phyloP scores from a whole-genome alignment of 2,888 invertebrate genomes.

The Morpho helenor region DNA sequence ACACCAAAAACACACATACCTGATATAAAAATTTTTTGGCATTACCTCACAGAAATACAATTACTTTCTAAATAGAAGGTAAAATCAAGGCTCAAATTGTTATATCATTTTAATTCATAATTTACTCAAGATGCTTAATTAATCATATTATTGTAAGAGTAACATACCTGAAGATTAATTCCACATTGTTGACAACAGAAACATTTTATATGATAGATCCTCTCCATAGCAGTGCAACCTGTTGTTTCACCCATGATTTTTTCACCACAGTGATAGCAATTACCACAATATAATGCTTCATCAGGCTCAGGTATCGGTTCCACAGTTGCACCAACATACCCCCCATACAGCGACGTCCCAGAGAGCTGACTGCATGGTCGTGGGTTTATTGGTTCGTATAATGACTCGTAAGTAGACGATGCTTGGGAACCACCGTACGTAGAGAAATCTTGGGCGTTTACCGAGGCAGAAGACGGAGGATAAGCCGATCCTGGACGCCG shows the following conservation, averaged over 20 bases:
- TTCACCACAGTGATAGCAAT: slow-evolving; percentile 95
- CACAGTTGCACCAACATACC: slow-evolving; percentile 84
- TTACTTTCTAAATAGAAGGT: too few relatives aligned
- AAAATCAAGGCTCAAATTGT: too few relatives aligned
- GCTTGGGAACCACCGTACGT: slow-evolving; percentile 80
- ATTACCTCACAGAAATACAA: too few relatives aligned
- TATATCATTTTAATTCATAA: too few relatives aligned
- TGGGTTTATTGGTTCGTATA: slow-evolving; percentile 82
- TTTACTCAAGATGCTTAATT: too few relatives aligned
- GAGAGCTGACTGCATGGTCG: slow-evolving; percentile 80
- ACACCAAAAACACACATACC: too few relatives aligned
- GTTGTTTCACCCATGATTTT: slow-evolving; percentile 96
- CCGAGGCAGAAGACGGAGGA: slow-evolving; percentile 69
- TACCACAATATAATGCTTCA: slow-evolving; percentile 87
- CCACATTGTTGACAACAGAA: slow-evolving; percentile 96
- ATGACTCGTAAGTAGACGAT: slow-evolving; percentile 82
- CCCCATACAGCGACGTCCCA: slow-evolving; percentile 79
- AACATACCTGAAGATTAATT: slow-evolving; percentile 84
- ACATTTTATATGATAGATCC: slow-evolving; percentile 96
- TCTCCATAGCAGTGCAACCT: slow-evolving; percentile 98
- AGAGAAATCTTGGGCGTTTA: slow-evolving; percentile 75
- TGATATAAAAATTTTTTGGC: too few relatives aligned
- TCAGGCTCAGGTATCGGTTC: slow-evolving; percentile 88
- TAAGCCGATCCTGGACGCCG: slow-evolving; percentile 79
- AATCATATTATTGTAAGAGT: too few relatives aligned